These are phyloP conservation scores for Ophiothrix spiculata DNA, from an alignment of 35 echinoderm and acorn worm genomes.

Conservation along the genomic window DNA sequence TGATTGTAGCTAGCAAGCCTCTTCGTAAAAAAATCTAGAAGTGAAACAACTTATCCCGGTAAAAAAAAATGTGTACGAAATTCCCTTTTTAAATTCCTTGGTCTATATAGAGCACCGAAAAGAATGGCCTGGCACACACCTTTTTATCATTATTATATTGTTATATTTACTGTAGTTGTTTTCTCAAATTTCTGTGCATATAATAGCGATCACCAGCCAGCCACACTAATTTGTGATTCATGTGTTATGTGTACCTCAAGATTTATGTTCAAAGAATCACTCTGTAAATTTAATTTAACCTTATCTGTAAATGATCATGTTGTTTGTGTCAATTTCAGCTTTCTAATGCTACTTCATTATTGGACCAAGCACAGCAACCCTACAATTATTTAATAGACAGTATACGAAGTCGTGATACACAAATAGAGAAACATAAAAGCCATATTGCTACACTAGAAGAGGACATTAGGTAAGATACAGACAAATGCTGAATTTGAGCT, in stretches of 20 bases:
- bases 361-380: constrained; percentile 94
- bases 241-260: background rate
- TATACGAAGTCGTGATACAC: constrained; percentile 74
- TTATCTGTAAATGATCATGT: background rate
- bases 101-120: no score
- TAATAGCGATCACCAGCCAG: background rate
- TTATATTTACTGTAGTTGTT: no score
- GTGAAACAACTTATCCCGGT: no score
- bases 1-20: no score
- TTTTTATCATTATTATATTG: no score
- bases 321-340: constrained; percentile 51
- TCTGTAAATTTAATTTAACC: background rate
- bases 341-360: constrained; percentile 74
- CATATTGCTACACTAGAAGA: constrained; percentile 58
- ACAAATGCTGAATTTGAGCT: no score
- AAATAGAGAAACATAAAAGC: constrained; percentile 65
- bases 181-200: background rate
- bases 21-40: no score
- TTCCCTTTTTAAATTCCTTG: no score
- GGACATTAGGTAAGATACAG: constrained; percentile 66
- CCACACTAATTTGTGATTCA: background rate
- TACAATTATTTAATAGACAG: constrained; percentile 98
- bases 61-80: no score
- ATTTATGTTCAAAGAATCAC: background rate
- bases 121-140: no score